Base-by-base conservation (phyloP, 2,113 vertebrate species). In the Amblyopsis rosae region DNA sequence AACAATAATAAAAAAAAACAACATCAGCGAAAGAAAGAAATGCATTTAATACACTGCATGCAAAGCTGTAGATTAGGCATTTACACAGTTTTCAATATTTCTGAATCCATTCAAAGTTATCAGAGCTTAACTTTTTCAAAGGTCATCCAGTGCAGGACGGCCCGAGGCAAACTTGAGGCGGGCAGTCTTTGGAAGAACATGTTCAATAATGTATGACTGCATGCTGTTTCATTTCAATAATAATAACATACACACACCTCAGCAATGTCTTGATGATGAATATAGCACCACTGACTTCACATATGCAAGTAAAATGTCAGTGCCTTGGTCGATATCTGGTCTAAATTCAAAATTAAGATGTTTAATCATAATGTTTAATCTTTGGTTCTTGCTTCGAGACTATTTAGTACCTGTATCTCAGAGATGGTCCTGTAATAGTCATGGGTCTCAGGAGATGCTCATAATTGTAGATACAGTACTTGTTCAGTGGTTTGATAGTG, bases 51-150 rank as follows among this genome's bases (percentile, higher is more conserved):
- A 64, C 15, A 47, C 32, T 49, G 53, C 57, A 77, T 61, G 49
- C 35, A 70, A 68, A 61, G 64, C 7, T 57, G 8, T 47, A 56
- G 55, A 70, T 77, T 69, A 70, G 49, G 65, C 59, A 17, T 66
- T 33, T 72, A 64, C 50, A 50, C 57, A 67, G 70, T 67, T 87
- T 84, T 83, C 56, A 73, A 71, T 80, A 83, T 73, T 55, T 69
- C 35, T 41, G 0, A 81, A 76, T 56, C 50, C 35, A 67, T 80
- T 80, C 55, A 82, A 77, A 59, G 72, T 80, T 83, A 86, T 84
- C 82, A 80, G 60, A 86, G 76, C 84, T 84, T 66, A 79, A 41
- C 81, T 81, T 84, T 87, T 85, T 66, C 62, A 88, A 90, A 92
- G 90, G 89, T 89, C 89, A 88, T 64, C 3, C 53, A 60, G 69